Base-by-base conservation (phyloP, 2,888 invertebrate genomes). In the Meghimatium bilineatum region DNA sequence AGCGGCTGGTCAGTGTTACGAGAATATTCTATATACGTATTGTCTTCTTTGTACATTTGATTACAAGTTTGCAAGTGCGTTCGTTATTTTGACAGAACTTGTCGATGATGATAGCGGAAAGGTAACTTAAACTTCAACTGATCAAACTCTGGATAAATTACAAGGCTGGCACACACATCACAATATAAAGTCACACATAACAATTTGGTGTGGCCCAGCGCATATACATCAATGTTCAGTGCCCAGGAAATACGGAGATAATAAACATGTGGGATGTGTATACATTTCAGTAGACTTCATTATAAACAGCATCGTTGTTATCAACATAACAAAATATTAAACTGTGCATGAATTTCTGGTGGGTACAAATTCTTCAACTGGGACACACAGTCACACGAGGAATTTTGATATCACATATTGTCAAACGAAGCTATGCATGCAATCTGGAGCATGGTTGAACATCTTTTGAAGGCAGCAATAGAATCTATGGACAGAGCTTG, bases 1-100 rank as follows among this genome's bases (percentile, higher is more conserved):
- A n/a, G 60, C 60, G 60, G 60, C 23, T 63, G 60, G n/a, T 63
- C 60, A n/a, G 60, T 63, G 60, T 63, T 63, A 23, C n/a, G 60
- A 26, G 60, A 63, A 63, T 3, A 63, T 63, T 63, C 60, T n/a
- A 63, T n/a, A 56, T 23, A 23, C 23, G 56, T 56, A 8, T n/a
- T 1, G 26, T 12, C 60, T 63, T 63, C 26, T 63, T n/a, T 63
- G n/a, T 63, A 63, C 60, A 63, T 10, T 56, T 17, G 26, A 23
- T n/a, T n/a, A 63, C n/a, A n/a, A n/a, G 60, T 12, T n/a, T n/a
- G 60, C 26, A 23, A 5, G 6, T 63, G n/a, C 60, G 60, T 63
- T 63, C n/a, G 60, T n/a, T 63, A 26, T 26, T 8, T 12, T 63
- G 60, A n/a, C n/a, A 63, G 26, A 63, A 63, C 60, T 63, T 63